phyloP scores from a whole-genome alignment of 2,113 vertebrate genomes.

The Menidia beryllina region DNA sequence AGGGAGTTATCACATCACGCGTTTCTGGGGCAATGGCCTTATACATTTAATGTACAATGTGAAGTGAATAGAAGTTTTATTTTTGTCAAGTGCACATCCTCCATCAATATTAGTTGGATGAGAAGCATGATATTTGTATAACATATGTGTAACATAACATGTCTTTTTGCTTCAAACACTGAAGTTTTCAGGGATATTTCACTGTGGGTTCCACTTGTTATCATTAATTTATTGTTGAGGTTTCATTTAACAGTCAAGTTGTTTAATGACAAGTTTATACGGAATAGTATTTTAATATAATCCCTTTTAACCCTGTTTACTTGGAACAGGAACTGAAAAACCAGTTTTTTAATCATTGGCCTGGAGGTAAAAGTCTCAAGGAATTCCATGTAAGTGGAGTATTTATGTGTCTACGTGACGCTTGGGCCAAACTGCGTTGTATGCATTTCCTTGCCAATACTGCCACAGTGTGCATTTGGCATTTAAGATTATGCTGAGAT shows the following conservation, averaged over 20 bases:
- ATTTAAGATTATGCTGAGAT: background rate
- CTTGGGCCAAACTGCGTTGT: background rate
- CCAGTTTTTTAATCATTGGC: no score
- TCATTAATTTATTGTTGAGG: background rate
- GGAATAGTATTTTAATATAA: slow-evolving; percentile 2
- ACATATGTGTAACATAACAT: background rate
- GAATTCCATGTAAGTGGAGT: background rate
- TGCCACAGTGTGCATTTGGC: background rate
- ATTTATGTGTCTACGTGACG: background rate
- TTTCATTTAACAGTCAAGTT: background rate
- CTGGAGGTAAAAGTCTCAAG: no score
- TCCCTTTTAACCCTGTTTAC: slow-evolving; percentile 9
- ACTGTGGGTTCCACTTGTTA: background rate
- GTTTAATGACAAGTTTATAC: no score
- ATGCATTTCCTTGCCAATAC: background rate
- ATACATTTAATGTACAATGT: background rate
- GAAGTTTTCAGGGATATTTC: background rate
- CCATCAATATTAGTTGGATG: no score
- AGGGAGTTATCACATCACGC: background rate
- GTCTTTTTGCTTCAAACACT: background rate
- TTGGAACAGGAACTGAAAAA: slow-evolving; percentile 42
- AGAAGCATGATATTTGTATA: background rate
- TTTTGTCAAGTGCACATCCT: no score
- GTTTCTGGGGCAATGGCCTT: background rate
- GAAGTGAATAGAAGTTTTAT: no score